A percentile compares a stretch with the other conserved stretches of the same genome.
These are phyloP conservation scores for Clarias magur DNA, from an alignment of 2,113 vertebrate genomes.

Conservation along the genomic window DNA sequence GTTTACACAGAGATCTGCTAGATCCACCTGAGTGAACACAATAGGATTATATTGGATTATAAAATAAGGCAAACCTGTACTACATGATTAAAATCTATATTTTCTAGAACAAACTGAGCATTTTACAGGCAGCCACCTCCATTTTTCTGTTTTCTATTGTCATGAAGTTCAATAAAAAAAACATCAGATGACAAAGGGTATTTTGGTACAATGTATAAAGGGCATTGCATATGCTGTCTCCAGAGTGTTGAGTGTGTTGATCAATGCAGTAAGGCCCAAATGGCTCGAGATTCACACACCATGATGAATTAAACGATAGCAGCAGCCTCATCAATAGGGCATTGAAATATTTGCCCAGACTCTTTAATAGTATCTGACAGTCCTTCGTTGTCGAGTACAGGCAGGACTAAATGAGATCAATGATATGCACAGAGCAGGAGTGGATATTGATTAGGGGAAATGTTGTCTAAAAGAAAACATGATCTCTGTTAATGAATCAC, in stretches of 20 bases:
- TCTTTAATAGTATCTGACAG: slow-evolving; percentile 72
- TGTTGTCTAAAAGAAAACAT: slow-evolving; percentile 57
- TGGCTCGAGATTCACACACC: slow-evolving; percentile 45
- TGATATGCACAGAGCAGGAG: slow-evolving; percentile 50
- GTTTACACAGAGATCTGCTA: slow-evolving; percentile 41
- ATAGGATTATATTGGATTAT: neutral
- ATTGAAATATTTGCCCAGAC: slow-evolving; percentile 68
- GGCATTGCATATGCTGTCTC: slow-evolving; percentile 14
- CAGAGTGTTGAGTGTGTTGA: slow-evolving; percentile 34
- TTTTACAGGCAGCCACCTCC: neutral
- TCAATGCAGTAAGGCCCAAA: slow-evolving; percentile 47
- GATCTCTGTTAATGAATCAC: slow-evolving; percentile 58
- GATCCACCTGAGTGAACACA: slow-evolving; percentile 28
- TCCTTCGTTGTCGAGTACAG: slow-evolving; percentile 53
- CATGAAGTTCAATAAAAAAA: slow-evolving; percentile 8
- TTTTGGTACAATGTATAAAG: slow-evolving; percentile 37
- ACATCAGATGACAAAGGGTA: slow-evolving; percentile 12
- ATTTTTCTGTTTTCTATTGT: neutral
- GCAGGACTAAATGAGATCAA: slow-evolving; percentile 63
- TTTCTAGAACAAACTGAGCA: neutral
- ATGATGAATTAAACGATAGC: slow-evolving; percentile 58
- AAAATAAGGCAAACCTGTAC: neutral
- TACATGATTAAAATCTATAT: neutral
- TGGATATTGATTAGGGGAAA: slow-evolving; percentile 52
- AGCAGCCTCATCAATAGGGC: slow-evolving; percentile 58